Conservation (phyloP, 2,113 vertebrate genomes). For the Bucco capensis region DNA sequence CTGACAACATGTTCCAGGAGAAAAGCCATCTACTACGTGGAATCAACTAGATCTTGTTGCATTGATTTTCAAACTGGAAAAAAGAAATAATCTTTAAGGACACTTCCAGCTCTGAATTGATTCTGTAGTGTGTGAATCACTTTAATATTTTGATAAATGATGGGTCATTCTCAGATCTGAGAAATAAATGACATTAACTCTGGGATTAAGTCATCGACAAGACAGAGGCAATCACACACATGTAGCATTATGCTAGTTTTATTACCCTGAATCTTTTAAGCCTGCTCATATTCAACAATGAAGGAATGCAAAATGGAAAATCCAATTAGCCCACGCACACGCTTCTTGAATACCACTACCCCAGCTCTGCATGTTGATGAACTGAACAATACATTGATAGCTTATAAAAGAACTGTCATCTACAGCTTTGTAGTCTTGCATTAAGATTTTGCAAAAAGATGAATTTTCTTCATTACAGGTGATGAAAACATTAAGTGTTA, state of each 20-base stretch:
- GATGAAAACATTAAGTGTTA: background rate
- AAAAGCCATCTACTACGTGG: background rate
- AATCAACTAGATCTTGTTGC: background rate
- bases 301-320: slow-evolving; percentile 54
- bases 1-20: background rate
- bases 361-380: slow-evolving; percentile 16
- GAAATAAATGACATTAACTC: slow-evolving; percentile 26
- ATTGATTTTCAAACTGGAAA: background rate
- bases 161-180: background rate
- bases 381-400: background rate
- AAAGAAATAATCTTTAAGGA: background rate
- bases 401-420: background rate
- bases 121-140: background rate
- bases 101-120: background rate
- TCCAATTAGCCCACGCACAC: slow-evolving; percentile 54
- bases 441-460: slow-evolving; percentile 4
- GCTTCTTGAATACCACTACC: slow-evolving; percentile 15
- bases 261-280: slow-evolving; percentile 48
- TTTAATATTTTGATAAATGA: slow-evolving; percentile 19
- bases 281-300: slow-evolving; percentile 36
- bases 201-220: slow-evolving; percentile 34
- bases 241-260: slow-evolving; percentile 34
- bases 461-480: background rate
- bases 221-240: slow-evolving; percentile 14
- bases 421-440: background rate